A percentile compares a stretch with the other conserved stretches of the same genome.
phyloP scores from a whole-genome alignment of 1,140 invertebrate genomes.

The Cydia amplana region DNA sequence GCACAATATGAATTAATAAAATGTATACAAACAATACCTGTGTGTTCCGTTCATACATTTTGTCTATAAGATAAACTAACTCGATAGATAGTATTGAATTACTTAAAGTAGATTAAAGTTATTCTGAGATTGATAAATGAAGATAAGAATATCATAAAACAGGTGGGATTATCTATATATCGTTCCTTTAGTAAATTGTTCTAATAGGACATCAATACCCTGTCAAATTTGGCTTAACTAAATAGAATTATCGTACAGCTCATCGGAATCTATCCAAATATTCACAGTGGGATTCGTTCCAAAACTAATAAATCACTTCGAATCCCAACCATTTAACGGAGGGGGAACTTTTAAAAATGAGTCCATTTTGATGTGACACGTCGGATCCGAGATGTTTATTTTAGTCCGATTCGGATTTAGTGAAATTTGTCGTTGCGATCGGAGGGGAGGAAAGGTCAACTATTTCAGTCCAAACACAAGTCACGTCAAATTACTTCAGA shows the following conservation, averaged over 20 bases:
- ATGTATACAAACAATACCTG: too few relatives aligned
- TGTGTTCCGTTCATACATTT: too few relatives aligned
- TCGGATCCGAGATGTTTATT: slow-evolving; percentile 48
- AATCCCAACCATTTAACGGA: slow-evolving; percentile 55
- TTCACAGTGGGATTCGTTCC: slow-evolving; percentile 1
- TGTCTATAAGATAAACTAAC: too few relatives aligned
- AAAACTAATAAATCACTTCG: slow-evolving; percentile 52
- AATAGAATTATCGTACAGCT: slow-evolving; percentile 2
- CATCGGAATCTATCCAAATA: slow-evolving; percentile 13
- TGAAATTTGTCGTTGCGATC: slow-evolving; percentile 53
- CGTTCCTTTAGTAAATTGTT: not conserved
- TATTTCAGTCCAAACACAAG: slow-evolving; percentile 27
- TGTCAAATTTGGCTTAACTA: slow-evolving; percentile 4
- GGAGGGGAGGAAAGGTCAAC: slow-evolving; percentile 24
- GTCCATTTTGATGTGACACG: slow-evolving; percentile 47
- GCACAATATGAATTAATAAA: too few relatives aligned
- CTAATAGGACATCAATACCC: not conserved
- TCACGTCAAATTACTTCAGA: slow-evolving; percentile 11
- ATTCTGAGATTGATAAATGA: not conserved
- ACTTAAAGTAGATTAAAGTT: too few relatives aligned
- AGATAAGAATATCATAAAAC: not conserved
- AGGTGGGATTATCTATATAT: not conserved
- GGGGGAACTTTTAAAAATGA: slow-evolving; percentile 57
- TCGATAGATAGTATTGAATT: too few relatives aligned
- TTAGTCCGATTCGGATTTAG: slow-evolving; percentile 47